Evolutionary conservation across 1,140 invertebrate genomes (phyloP).

Genomic region (Pogonus chalceus): DNA sequence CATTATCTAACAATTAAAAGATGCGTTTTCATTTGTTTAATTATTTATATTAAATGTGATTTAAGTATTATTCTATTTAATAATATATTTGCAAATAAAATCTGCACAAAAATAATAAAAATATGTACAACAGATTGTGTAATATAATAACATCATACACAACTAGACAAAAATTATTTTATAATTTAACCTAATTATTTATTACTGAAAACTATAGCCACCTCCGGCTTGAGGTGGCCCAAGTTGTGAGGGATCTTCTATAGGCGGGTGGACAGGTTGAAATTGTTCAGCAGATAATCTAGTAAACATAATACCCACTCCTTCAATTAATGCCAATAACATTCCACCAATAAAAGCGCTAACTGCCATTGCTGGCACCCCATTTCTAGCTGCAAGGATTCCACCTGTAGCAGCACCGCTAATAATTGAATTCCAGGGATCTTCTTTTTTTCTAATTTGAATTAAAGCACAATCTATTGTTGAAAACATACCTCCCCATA

Average conservation of each 20-base stretch:
- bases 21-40: no score
- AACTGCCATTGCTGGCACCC: slow-evolving; percentile 86
- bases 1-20: no score
- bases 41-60: no score
- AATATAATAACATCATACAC: neutral
- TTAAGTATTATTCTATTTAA: no score
- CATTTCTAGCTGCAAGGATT: slow-evolving; percentile 89
- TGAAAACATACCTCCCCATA: slow-evolving; percentile 94
- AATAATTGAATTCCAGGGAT: slow-evolving; percentile 96
- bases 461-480: slow-evolving; percentile 94
- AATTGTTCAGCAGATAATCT: slow-evolving; percentile 83
- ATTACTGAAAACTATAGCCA: slow-evolving; percentile 9
- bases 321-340: slow-evolving; percentile 91
- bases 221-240: slow-evolving; percentile 15
- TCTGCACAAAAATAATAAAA: neutral
- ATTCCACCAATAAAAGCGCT: slow-evolving; percentile 93
- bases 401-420: slow-evolving; percentile 93
- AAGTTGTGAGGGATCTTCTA: slow-evolving; percentile 53
- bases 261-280: slow-evolving; percentile 59
- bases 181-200: neutral
- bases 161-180: neutral
- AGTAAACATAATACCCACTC: slow-evolving; percentile 87
- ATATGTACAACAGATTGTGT: slow-evolving; percentile 1
- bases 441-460: slow-evolving; percentile 91
- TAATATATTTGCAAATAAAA: no score